Percentiles rank a stretch among this genome's conserved stretches.
Evolutionary conservation across 1,140 invertebrate genomes (phyloP).

Genomic region (Drosophila persimilis): DNA sequence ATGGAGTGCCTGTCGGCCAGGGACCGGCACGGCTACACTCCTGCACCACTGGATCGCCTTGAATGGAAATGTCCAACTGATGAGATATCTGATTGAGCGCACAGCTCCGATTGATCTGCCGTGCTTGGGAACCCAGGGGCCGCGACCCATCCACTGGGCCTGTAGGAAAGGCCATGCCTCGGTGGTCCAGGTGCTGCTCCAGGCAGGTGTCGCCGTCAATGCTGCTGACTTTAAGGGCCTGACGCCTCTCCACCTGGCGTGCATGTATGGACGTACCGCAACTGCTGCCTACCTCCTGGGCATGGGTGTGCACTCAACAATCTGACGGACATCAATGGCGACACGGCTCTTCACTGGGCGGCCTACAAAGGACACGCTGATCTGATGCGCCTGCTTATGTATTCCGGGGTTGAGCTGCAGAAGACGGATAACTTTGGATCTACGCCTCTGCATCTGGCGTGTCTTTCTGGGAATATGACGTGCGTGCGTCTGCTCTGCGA

Average conservation of each 20-base stretch:
- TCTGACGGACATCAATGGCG: slow-evolving; percentile 94
- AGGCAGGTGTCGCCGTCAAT: slow-evolving; percentile 94
- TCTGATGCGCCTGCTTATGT: slow-evolving; percentile 93
- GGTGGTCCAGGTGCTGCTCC: slow-evolving; percentile 90
- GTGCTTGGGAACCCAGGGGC: slow-evolving; percentile 93
- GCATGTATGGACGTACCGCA: slow-evolving; percentile 95
- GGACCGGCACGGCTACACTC: slow-evolving; percentile 95
- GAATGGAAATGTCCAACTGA: slow-evolving; percentile 92
- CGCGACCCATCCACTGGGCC: slow-evolving; percentile 96
- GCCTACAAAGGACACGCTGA: slow-evolving; percentile 95
- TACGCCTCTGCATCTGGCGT: slow-evolving; percentile 96
- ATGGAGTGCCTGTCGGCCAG: slow-evolving; percentile 88
- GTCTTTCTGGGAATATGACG: slow-evolving; percentile 92
- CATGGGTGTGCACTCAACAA: slow-evolving; percentile 92
- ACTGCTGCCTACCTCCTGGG: slow-evolving; percentile 94
- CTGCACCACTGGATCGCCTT: slow-evolving; percentile 95
- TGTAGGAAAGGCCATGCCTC: slow-evolving; percentile 93
- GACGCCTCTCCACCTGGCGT: slow-evolving; percentile 95
- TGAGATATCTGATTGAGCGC: slow-evolving; percentile 92
- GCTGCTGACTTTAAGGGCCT: slow-evolving; percentile 95
- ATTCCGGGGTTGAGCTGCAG: slow-evolving; percentile 87
- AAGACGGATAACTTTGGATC: slow-evolving; percentile 96
- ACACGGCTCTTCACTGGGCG: slow-evolving; percentile 96
- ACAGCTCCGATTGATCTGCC: slow-evolving; percentile 92
- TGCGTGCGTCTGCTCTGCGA: slow-evolving; percentile 93